Conservation (phyloP, 2,888 invertebrate species). For the Listrodromus nycthemerus region DNA sequence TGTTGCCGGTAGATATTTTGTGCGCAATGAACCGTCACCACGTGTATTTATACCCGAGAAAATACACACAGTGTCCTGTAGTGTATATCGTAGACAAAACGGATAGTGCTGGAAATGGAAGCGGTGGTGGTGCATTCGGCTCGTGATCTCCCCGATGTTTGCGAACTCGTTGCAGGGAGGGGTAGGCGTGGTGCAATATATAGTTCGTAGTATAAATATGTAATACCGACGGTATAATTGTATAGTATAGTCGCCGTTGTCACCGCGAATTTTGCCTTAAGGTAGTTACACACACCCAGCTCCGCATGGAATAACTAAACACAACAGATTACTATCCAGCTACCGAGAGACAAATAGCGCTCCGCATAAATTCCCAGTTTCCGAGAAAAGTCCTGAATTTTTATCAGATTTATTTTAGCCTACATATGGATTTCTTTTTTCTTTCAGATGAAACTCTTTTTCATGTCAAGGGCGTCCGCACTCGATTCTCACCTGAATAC, state of each 20-base stretch:
- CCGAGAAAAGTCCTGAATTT: constrained; percentile 46
- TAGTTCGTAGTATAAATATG: constrained; percentile 29
- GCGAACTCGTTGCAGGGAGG: constrained; percentile 13
- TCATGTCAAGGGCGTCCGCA: constrained; percentile 48
- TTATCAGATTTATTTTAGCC: constrained; percentile 43
- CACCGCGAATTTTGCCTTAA: constrained; percentile 57
- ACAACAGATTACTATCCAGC: constrained; percentile 49
- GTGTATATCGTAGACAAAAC: constrained; percentile 41
- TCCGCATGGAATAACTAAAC: constrained; percentile 21
- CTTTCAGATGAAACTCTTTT: not conserved
- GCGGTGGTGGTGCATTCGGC: constrained; percentile 64
- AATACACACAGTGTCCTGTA: constrained; percentile 38
- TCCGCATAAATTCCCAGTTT: constrained; percentile 35
- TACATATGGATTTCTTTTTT: constrained; percentile 4
- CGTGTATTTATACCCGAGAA: constrained; percentile 68
- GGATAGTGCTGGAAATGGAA: constrained; percentile 61
- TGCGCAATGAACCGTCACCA: constrained; percentile 61
- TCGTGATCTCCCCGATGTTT: constrained; percentile 45
- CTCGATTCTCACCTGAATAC: not conserved
- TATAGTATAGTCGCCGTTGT: constrained; percentile 44
- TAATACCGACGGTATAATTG: constrained; percentile 24
- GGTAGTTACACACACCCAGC: constrained; percentile 52
- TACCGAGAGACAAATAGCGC: constrained; percentile 33
- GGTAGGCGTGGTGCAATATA: constrained; percentile 57
- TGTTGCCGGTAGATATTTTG: constrained; percentile 59